Evolutionary conservation across 2,113 vertebrate species (phyloP), one percentile per base, ranked within the genome.

Genomic region (Oxygymnocypris stewartii): DNA sequence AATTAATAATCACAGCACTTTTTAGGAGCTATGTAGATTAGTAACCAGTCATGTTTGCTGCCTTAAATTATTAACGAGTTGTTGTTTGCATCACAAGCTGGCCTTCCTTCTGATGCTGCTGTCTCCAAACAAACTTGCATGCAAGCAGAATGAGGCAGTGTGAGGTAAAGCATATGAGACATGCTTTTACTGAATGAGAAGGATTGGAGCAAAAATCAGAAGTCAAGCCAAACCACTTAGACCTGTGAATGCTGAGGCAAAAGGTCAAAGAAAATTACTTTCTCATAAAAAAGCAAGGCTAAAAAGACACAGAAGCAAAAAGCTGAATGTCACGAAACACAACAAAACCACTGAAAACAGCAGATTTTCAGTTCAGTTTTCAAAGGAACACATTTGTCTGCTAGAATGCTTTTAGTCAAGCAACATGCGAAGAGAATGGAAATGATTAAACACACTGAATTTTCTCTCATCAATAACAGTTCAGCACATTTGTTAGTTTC

Each of bases 11-110:
- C 71, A 85, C 87, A 78, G 63, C 77, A 84, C 88, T 87, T 91
- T 92, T 90, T 91, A 90, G 91, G 69, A 61, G 57, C 78, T 86
- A 87, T 91, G 92, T 87, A 91, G 92, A 93, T 94, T 88, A 92
- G 91, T 85, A 86, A 88, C 88, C 82, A 79, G 90, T 85, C 73
- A 3, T 91, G 92, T 93, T 92, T 81, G 88, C 89, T 84, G 87
- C 89, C 89, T 80, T 94, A 87, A 92, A 93, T 94, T 91, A 94
- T 94, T 91, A 92, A 94, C 92, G 82, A 89, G 90, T 91, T 93
- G 90, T 91, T 93, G 91, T 92, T 92, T 93, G 91, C 86, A 88
- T 59, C 89, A 82, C 87, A 87, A 81, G 74, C 87, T 89, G 90
- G 92, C 92, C 67, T 89, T 12, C 40, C 84, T 84, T 86, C 76